Percentiles rank a stretch among this genome's conserved stretches.
These are phyloP conservation scores for Melanostoma scalare DNA, from an alignment of 2,888 invertebrate species.

Conservation along the genomic window DNA sequence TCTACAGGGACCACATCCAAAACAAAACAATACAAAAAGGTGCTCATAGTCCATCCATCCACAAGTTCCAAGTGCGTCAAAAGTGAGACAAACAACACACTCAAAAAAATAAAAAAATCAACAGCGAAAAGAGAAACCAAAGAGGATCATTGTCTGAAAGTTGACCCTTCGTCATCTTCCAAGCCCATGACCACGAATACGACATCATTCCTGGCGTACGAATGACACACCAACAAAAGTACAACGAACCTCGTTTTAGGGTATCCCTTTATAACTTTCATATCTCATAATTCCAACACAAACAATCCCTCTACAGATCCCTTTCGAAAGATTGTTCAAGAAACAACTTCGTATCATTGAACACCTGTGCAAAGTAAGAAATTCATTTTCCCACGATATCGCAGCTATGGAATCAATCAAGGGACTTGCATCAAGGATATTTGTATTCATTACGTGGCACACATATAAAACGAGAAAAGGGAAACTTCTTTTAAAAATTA, in stretches of 20 bases:
- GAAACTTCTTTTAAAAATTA: conserved; percentile 18
- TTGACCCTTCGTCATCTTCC: conserved; percentile 62
- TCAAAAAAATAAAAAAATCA: conserved; percentile 13
- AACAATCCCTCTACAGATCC: conserved; percentile 41
- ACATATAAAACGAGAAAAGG: conserved; percentile 26
- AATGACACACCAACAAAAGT: conserved; percentile 68
- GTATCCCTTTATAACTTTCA: conserved; percentile 41
- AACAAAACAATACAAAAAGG: conserved; percentile 17
- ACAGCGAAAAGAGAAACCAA: conserved; percentile 37
- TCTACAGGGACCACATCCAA: conserved; percentile 32
- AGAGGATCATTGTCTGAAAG: conserved; percentile 51
- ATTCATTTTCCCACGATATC: conserved; percentile 66
- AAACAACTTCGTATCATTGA: conserved; percentile 43
- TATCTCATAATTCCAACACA: conserved; percentile 67
- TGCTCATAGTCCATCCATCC: conserved; percentile 44
- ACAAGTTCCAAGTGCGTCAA: conserved; percentile 64
- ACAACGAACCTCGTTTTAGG: conserved; percentile 41
- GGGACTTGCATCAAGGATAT: conserved; percentile 63
- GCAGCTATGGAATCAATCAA: conserved; percentile 65
- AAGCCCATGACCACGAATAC: conserved; percentile 31
- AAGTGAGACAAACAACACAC: conserved; percentile 60
- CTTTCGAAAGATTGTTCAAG: conserved; percentile 15
- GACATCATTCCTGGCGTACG: conserved; percentile 67
- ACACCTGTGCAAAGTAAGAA: conserved; percentile 67
- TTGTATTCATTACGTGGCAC: conserved; percentile 59